Base-by-base conservation (phyloP, 2,888 invertebrate species). In the Caenorhabditis sp. region DNA sequence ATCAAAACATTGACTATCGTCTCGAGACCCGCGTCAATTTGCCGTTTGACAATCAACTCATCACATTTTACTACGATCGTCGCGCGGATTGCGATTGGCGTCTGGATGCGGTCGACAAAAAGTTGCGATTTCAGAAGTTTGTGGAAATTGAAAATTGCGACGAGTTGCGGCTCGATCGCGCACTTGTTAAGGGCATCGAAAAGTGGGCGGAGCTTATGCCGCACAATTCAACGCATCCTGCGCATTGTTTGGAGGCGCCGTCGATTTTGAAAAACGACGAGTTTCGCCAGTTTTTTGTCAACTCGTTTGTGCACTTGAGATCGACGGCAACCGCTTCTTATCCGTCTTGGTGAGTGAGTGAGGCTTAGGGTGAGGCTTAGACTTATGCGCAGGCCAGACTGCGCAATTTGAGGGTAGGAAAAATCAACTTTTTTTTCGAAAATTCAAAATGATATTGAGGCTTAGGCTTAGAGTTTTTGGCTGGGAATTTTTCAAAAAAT, bases 281-380 rank as follows among this genome's bases (percentile, higher is more conserved):
- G 0, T 68, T 64, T 0, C 24, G 64, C 5, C 37, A 61, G n/a
- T 72, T 75, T 58, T 82, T 76, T 55, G 66, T 81, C 53, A 76
- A 77, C 58, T 75, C 82, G n/a, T 84, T 84, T 62, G 82, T 83
- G 10, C 77, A 82, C 36, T 77, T 76, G 10, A 43, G 78, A 51
- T 69, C 76, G 6, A 77, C 81, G 50, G 62, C 83, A 10, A 79
- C 81, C 1, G 79, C 78, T 6, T 81, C 79, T 58, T 84, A 81
- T 70, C 84, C 84, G 1, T 59, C 62, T 26, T 84, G 84, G 83
- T 83, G 27, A 58, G 69, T 55, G 6, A 17, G 3, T 26, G 2
- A 6, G 21, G 26, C n/a, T n/a, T n/a, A n/a, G n/a, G n/a, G n/a
- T n/a, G n/a, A n/a, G n/a, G n/a, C n/a, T n/a, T n/a, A n/a, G n/a